Evolutionary conservation across 2,797 vertebrate genomes (phyloP), one percentile per base, ranked within the genome.

Genomic region (Bovichtus diacanthus): DNA sequence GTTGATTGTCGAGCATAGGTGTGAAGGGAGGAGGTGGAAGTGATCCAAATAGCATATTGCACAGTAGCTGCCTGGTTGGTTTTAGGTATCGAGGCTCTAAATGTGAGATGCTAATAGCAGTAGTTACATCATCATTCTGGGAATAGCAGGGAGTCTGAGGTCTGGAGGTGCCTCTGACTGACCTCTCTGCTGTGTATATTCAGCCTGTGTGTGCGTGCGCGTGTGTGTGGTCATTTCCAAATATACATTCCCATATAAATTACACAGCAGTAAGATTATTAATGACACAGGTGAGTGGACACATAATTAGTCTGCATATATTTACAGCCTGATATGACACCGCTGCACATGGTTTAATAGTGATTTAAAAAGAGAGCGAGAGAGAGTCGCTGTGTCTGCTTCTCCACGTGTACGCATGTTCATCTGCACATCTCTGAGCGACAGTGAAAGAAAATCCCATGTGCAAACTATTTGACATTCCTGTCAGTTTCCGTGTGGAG

Each of bases 81-180:
- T 94, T 92, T 88, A 91, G 91, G 88, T 93, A 78, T 91, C 87
- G 84, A 84, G 67, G 85, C 74, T 90, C 77, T 88, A 87, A 89
- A 90, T 88, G 77, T 81, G 88, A 91, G 85, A 91, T 77, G 85
- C 83, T 91, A 91, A 94, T 93, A 93, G 90, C 86, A 86, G 89
- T 81, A n/a, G 86, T 95, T 91, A 93, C 91, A 89, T 94, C 93
- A 93, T 89, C 90, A 78, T 90, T 90, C 93, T 93, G 88, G 85
- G 90, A 95, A 94, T 95, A 93, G 93, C 88, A 86, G 81, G 88
- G 89, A 90, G 90, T 90, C 88, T 90, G 89, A 78, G 89, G 82
- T 92, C 86, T 92, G 87, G 87, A 92, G 90, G 90, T 91, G 88
- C 82, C 85, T 88, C 78, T 82, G 84, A 70, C 83, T 89, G 93